Conservation (phyloP, 1,140 invertebrate species). For the Tribolium castaneum region DNA sequence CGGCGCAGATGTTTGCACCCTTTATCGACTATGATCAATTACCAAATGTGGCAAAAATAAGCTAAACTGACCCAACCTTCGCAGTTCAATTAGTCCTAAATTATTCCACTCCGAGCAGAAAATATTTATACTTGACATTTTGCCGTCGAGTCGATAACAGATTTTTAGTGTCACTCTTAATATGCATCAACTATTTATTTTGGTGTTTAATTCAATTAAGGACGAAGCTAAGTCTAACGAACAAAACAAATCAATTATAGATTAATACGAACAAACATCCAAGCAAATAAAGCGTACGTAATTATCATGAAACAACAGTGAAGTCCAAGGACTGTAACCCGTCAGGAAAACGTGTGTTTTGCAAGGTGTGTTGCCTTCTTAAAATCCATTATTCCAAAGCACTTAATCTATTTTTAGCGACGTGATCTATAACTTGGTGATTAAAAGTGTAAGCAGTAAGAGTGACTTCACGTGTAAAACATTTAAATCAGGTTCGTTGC, state of each 20-base stretch:
- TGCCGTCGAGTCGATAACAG: not conserved
- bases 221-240: not conserved
- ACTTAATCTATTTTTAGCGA: not conserved
- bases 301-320: constrained; percentile 31
- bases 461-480: not conserved
- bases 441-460: not conserved
- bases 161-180: not conserved
- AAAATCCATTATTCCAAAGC: no score
- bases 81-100: not conserved
- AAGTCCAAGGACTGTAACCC: constrained; percentile 17
- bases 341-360: not conserved
- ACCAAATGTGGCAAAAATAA: not conserved
- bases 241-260: constrained; percentile 32
- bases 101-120: not conserved
- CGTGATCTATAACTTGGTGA: not conserved
- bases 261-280: constrained; percentile 18
- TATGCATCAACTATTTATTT: constrained; percentile 13
- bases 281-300: constrained; percentile 18
- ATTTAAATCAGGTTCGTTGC: not conserved
- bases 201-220: constrained; percentile 24
- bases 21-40: not conserved
- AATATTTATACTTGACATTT: constrained; percentile 24
- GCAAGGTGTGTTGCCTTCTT: constrained; percentile 19
- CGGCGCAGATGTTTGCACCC: not conserved
- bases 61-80: not conserved